Evolutionary conservation across 2,797 vertebrate genomes (phyloP).

Genomic region (Pelobates cultripes): DNA sequence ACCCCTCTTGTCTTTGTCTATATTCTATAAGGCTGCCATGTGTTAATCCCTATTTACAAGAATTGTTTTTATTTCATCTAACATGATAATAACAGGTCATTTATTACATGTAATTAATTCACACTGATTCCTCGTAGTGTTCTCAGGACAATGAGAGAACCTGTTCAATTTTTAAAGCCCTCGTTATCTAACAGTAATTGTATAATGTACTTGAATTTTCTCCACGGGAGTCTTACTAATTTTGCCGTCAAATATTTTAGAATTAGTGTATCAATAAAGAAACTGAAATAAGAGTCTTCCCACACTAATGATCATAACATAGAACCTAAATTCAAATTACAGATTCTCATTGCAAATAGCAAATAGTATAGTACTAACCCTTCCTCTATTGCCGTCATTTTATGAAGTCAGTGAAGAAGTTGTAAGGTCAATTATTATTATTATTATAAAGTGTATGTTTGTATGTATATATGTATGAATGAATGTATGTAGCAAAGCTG

Average conservation of each 20-base stretch:
- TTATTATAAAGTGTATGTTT: too few relatives aligned
- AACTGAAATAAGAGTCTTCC: constrained; percentile 4
- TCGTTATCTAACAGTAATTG: constrained; percentile 1
- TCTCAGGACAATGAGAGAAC: background rate
- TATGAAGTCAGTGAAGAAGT: too few relatives aligned
- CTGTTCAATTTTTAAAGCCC: background rate
- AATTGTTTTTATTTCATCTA: background rate
- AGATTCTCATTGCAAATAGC: background rate
- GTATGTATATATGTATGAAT: too few relatives aligned
- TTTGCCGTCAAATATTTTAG: constrained; percentile 18
- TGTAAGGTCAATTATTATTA: too few relatives aligned
- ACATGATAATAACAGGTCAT: constrained; percentile 11
- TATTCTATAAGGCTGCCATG: background rate
- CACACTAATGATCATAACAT: background rate
- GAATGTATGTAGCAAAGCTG: too few relatives aligned
- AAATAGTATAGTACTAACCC: background rate
- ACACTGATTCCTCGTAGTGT: background rate
- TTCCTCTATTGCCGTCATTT: background rate
- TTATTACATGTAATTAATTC: background rate
- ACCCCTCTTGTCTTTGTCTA: background rate
- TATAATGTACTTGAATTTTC: constrained; percentile 12
- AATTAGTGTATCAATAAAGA: constrained; percentile 21
- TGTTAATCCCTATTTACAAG: background rate
- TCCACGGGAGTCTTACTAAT: constrained; percentile 20
- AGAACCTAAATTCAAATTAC: background rate